Evolutionary conservation across 2,113 vertebrate species (phyloP), one percentile per base, ranked within the genome.

Genomic region (Dromiciops gliroides): DNA sequence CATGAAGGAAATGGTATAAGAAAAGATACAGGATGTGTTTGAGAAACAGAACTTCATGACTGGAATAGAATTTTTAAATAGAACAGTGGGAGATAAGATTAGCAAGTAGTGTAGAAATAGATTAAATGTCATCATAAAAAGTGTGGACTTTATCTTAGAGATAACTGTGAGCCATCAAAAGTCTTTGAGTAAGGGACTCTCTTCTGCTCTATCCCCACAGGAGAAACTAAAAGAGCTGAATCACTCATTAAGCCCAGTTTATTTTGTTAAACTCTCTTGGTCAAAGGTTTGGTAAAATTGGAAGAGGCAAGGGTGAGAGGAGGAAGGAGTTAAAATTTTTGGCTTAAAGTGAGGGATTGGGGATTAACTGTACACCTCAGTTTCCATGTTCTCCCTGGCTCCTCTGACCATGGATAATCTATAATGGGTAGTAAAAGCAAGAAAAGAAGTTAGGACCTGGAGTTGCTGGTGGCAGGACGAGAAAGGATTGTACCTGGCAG

Each of bases 401-500:
- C 92, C 50, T 50, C 47, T 24, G 52, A 92, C 89, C 44, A 48
- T 6, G 9, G 37, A 48, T 91, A 51, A 88, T 89, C 47, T 47
- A 48, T 31, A 83, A 89, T 7, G 75, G n/a, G 37, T 90, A 94
- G 60, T 49, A 56, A 50, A 92, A 95, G 89, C 26, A 92, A 52
- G 51, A 88, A 95, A 89, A 50, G 31, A 75, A 48, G 25, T 60
- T 94, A 60, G 48, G 90, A 89, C 83, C 75, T 93, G 51, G 94
- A 95, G 50, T 83, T 89, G 44, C 94, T 90, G 9, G 90, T 75
- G 48, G 44, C 95, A 95, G 51, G 60, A 95, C 44, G 19, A 83
- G 67, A 91, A 97, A 91, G 90, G 88, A 90, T 8, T 48, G 53
- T 52, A 91, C 93, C 93, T 95, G 96, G 94, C 95, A 60, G 49